Base-by-base conservation (phyloP, 2,113 vertebrate species). In the Ciconia boyciana region DNA sequence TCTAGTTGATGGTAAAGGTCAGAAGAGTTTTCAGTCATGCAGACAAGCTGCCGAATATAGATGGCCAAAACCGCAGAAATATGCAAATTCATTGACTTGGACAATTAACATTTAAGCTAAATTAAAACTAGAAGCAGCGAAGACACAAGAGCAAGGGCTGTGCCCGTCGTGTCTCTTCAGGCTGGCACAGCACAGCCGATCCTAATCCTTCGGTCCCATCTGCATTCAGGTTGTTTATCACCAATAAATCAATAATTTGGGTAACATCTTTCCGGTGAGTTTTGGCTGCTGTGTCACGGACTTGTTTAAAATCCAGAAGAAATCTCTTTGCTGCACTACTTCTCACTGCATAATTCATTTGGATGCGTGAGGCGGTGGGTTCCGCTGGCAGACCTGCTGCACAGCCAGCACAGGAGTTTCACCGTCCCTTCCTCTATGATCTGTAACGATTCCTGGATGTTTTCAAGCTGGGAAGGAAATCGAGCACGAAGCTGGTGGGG, bases 61-160 rank as follows among this genome's bases (percentile, higher is more conserved):
- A 52, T 3, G 2, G 34, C 26, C 70, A 48, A 43, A 58, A 52
- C 62, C 1, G 1, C 70, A 24, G 86, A 76, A 83, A 74, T 31
- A 85, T 18, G 64, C 48, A 85, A 79, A 94, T 91, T 74, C 90
- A 43, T 64, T 77, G 70, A 36, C 66, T 80, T 5, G 54, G 66
- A 87, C 90, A 91, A 92, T 89, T 94, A 96, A 77, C 81, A 89
- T 93, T 96, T 80, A 85, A 88, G 78, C 71, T 71, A 26, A 83
- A 94, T 85, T 68, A 83, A 70, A 91, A 55, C 49, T 6, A 31
- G 70, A 58, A 61, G 36, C 36, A 34, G 70, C 13, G 72, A 91
- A 34, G 85, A 57, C 11, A 18, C 10, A 8, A 0, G 6, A 34
- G 65, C 18, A 7, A 18, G 41, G 51, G 48, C 24, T 52, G 64